These are phyloP conservation scores for Malachius bipustulatus DNA, from an alignment of 2,888 invertebrate species.

Conservation along the genomic window DNA sequence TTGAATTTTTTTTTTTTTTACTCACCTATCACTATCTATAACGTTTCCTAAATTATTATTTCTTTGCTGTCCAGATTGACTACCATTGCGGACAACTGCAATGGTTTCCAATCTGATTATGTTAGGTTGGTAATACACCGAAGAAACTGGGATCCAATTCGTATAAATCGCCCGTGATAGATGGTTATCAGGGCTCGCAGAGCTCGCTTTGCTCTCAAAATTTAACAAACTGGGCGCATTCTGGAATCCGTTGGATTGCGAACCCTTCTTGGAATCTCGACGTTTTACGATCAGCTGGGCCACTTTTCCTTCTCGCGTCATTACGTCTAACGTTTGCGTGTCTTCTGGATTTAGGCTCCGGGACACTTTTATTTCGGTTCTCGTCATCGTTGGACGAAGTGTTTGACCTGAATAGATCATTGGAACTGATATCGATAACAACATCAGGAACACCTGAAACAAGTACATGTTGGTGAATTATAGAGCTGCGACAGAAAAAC, in stretches of 20 bases:
- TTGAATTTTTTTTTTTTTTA: slow-evolving; percentile 12
- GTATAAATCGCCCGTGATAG: slow-evolving; percentile 24
- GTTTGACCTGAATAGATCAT: slow-evolving; percentile 34
- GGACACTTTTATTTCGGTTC: slow-evolving; percentile 66
- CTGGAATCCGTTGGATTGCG: no score
- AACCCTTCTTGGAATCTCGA: slow-evolving; percentile 47
- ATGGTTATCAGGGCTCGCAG: slow-evolving; percentile 2
- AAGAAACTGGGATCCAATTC: slow-evolving; percentile 35
- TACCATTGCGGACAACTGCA: slow-evolving; percentile 29
- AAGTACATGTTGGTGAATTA: no score
- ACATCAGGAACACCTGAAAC: slow-evolving; percentile 19
- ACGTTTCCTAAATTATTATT: slow-evolving; percentile 26
- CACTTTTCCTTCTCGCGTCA: slow-evolving; percentile 61
- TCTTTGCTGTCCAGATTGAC: slow-evolving; percentile 19
- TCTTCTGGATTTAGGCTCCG: slow-evolving; percentile 65
- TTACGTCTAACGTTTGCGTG: slow-evolving; percentile 64
- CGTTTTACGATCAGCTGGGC: slow-evolving; percentile 68
- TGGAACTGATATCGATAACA: slow-evolving; percentile 23
- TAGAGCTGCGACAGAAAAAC: no score
- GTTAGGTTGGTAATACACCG: slow-evolving; percentile 30
- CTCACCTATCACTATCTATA: slow-evolving; percentile 32
- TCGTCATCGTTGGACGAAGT: slow-evolving; percentile 47
- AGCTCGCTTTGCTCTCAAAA: slow-evolving; percentile 29
- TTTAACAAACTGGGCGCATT: slow-evolving; percentile 21
- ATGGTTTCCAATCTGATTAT: slow-evolving; percentile 28